phyloP scores from a whole-genome alignment of 2,888 invertebrate genomes.

The Phortica magna region DNA sequence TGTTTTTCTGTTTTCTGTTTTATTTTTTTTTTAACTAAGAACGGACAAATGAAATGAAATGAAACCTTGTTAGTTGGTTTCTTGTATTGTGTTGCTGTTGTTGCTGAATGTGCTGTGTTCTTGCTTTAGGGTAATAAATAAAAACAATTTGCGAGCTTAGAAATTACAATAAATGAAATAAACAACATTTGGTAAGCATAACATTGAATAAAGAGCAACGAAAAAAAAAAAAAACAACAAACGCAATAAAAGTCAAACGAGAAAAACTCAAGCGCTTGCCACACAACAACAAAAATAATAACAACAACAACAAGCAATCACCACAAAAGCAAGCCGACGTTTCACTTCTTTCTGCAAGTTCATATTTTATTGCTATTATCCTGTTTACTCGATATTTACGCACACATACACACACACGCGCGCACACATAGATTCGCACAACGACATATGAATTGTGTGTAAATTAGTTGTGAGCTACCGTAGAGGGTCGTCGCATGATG shows the following conservation, averaged over 20 bases:
- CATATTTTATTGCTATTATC: constrained; percentile 74
- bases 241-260: not conserved
- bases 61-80: not conserved
- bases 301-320: not conserved
- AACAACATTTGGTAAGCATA: constrained; percentile 1
- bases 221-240: not conserved
- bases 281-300: not conserved
- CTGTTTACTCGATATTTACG: constrained; percentile 74
- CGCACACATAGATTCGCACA: constrained; percentile 32
- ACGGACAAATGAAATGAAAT: no score
- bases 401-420: constrained; percentile 52
- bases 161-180: constrained; percentile 1
- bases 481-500: not conserved
- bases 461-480: constrained; percentile 64
- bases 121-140: not conserved
- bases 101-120: not conserved
- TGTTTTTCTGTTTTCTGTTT: no score
- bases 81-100: not conserved
- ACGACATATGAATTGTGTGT: constrained; percentile 60
- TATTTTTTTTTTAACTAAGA: no score
- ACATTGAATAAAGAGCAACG: not conserved
- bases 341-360: not conserved
- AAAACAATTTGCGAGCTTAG: not conserved
- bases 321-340: not conserved
- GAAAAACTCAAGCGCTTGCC: not conserved